Evolutionary conservation across 2,888 invertebrate genomes (phyloP).

Genomic region (Endotricha flammealis): DNA sequence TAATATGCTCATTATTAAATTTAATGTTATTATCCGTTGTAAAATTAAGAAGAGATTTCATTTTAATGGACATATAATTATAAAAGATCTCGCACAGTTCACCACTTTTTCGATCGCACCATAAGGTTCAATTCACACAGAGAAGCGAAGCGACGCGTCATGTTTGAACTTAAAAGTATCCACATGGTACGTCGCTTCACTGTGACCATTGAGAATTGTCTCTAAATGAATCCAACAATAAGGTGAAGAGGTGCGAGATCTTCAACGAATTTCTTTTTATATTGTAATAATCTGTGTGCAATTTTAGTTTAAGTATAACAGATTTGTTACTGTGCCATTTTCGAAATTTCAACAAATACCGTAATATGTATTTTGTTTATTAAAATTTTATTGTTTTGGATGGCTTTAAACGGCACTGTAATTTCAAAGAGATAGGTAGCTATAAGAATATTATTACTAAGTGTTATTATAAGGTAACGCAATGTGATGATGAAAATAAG

Average conservation of each 20-base stretch:
- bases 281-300: constrained; percentile 35
- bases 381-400: constrained; percentile 24
- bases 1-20: constrained; percentile 26
- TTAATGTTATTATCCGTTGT: constrained; percentile 19
- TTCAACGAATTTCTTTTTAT: constrained; percentile 8
- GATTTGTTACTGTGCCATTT: constrained; percentile 55
- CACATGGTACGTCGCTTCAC: too few species aligned
- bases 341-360: constrained; percentile 33
- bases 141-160: too few species aligned
- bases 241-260: too few species aligned
- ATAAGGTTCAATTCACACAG: too few species aligned
- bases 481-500: constrained; percentile 72
- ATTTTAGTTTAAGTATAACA: constrained; percentile 39
- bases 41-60: not conserved
- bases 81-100: too few species aligned
- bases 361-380: constrained; percentile 29
- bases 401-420: constrained; percentile 21
- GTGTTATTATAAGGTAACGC: constrained; percentile 61
- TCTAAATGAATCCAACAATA: too few species aligned
- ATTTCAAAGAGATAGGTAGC: constrained; percentile 35
- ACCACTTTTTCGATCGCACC: too few species aligned
- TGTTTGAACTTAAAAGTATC: too few species aligned
- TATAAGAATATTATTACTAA: constrained; percentile 43
- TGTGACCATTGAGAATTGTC: too few species aligned
- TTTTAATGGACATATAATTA: not conserved